These are phyloP conservation scores for Philotrypesis tridentata DNA, from an alignment of 1,140 invertebrate species.

Conservation along the genomic window DNA sequence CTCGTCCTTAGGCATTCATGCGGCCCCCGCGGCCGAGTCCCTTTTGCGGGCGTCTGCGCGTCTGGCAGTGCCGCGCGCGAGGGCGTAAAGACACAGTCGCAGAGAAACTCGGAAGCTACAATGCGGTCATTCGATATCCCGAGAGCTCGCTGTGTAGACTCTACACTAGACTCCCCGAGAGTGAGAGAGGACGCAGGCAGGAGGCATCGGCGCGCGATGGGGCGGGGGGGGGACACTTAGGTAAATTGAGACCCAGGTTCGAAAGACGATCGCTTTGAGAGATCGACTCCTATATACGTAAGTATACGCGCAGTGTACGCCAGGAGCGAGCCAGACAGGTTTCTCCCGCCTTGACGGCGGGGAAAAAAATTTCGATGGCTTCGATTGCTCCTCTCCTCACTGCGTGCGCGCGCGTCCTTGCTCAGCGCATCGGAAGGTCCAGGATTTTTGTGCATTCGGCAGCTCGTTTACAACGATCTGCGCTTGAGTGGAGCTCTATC, in stretches of 20 bases:
- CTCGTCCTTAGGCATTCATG: conserved; percentile 4
- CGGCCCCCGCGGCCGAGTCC: not conserved
- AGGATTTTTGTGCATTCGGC: not conserved
- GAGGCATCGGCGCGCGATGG: too few species aligned
- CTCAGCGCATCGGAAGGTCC: not conserved
- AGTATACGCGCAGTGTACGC: too few species aligned
- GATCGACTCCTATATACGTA: conserved; percentile 28
- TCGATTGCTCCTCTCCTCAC: not conserved
- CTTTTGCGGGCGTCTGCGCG: not conserved
- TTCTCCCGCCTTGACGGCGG: not conserved
- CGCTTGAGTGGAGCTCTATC: too few species aligned
- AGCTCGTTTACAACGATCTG: too few species aligned
- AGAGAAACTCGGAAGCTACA: conserved; percentile 35
- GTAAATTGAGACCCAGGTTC: conserved; percentile 57
- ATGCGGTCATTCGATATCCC: conserved; percentile 44
- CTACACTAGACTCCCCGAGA: not conserved
- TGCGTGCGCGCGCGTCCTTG: too few species aligned
- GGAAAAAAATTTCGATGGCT: conserved; percentile 1
- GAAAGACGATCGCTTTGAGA: conserved; percentile 46
- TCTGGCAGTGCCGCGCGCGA: not conserved
- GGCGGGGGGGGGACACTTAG: conserved; percentile 55
- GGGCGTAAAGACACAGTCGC: too few species aligned
- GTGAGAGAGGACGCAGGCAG: not conserved
- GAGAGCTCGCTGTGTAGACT: too few species aligned
- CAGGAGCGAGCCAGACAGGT: not conserved